Evolutionary conservation across 23 tunicate species (phyloP), one percentile per base, ranked within the genome.

Genomic region (Ciona savignyi): DNA sequence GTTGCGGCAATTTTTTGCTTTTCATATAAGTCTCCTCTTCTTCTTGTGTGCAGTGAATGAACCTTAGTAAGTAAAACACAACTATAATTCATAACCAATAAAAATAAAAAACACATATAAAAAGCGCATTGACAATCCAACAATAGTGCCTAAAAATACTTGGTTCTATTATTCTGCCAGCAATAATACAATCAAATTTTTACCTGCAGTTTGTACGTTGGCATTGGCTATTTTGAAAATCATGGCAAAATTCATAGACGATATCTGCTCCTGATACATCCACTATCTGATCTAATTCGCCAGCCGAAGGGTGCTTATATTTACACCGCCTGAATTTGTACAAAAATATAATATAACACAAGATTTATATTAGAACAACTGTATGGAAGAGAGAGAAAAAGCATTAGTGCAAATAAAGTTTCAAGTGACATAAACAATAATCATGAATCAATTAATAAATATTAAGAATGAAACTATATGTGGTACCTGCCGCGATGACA

Each of bases 231-330:
- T 95, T 95, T 77, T 95, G 99, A 67, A 83, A 91, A 61, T 95
- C 99, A 75, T 95, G 99, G 48, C 99, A 95, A 76, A 95, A 95
- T 73, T 88, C 99, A 77, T 95, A 95, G 21, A 77, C 69, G 32
- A 72, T 66, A 63, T 78, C 79, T 32, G 20, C 70, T 23, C 77
- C 49, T 11, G 83, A 71, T 33, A 80, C 75, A 80, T 95, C 81
- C 23, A 95, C 96, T 24, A 62, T 72, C 48, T 88, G 80, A 31
- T 84, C 81, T 25, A 95, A 65, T 74, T 95, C 99, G 19, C 77
- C 87, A 0, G 80, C 29, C 15, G 99, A 81, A 25, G 95, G 92
- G 72, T 95, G 99, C 25, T 76, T 80, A 48, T 82, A 95, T 65
- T 89, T 95, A 72, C 99, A 95, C 32, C 96, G 71, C 51, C 87